These are phyloP conservation scores for Folsomia candida DNA, from an alignment of 2,888 invertebrate species.

Conservation along the genomic window DNA sequence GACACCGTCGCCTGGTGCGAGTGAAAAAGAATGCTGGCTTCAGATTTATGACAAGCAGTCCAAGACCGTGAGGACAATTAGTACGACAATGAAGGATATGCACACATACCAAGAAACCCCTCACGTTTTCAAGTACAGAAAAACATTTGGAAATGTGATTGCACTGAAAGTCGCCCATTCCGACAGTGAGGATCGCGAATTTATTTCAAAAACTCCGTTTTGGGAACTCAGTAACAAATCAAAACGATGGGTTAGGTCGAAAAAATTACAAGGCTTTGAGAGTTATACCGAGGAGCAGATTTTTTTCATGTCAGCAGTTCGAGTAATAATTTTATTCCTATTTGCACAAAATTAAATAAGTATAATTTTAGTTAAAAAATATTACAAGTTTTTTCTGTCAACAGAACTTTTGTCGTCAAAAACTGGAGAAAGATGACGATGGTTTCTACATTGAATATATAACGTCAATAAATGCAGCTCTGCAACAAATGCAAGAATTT, in stretches of 20 bases:
- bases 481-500: background rate
- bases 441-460: background rate
- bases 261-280: background rate
- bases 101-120: background rate
- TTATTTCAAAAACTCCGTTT: background rate
- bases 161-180: conserved; percentile 10
- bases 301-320: conserved; percentile 19
- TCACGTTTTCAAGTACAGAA: no score
- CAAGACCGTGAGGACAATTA: background rate
- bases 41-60: background rate
- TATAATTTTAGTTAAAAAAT: background rate
- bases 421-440: background rate
- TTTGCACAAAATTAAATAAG: background rate
- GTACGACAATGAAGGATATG: background rate
- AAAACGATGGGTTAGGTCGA: background rate
- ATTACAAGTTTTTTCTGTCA: background rate
- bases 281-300: conserved; percentile 23
- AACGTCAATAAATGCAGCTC: background rate
- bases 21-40: background rate
- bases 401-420: background rate
- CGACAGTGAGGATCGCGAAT: background rate
- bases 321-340: conserved; percentile 18
- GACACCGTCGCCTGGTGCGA: no score
- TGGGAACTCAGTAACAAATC: background rate
- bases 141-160: background rate